A percentile compares a stretch with the other conserved stretches of the same genome.
Conservation (phyloP, 2,888 invertebrate genomes). For the Muschampia plurimacula region DNA sequence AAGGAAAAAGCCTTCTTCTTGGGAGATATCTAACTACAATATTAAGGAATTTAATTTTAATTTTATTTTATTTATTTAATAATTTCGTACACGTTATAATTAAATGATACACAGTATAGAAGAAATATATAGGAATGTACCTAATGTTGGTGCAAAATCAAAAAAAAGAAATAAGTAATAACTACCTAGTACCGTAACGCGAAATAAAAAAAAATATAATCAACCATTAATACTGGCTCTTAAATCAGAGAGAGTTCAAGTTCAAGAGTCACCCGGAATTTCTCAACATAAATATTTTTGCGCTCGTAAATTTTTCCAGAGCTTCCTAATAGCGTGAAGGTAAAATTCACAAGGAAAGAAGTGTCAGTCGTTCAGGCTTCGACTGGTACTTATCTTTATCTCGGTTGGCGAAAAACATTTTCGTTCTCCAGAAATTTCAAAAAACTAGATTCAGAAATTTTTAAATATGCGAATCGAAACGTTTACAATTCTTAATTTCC, state of each 20-base stretch:
- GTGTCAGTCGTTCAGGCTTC: not conserved
- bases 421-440: constrained; percentile 5
- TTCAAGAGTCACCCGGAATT: not conserved
- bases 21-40: too few relatives aligned
- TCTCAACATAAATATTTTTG: constrained; percentile 3
- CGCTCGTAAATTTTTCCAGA: not conserved
- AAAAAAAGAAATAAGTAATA: too few relatives aligned
- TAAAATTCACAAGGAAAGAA: constrained; percentile 10
- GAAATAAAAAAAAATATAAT: not conserved
- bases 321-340: not conserved
- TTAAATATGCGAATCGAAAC: not conserved
- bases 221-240: not conserved
- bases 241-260: not conserved
- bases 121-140: too few relatives aligned
- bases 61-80: too few relatives aligned
- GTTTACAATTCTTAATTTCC: not conserved
- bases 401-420: not conserved
- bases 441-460: not conserved
- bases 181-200: too few relatives aligned
- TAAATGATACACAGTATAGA: too few relatives aligned
- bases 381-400: constrained; percentile 4
- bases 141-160: too few relatives aligned
- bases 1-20: too few relatives aligned
- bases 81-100: too few relatives aligned
- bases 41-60: too few relatives aligned